Evolutionary conservation across 2,888 invertebrate species (phyloP).

Genomic region (Hydrotaea diabolus): DNA sequence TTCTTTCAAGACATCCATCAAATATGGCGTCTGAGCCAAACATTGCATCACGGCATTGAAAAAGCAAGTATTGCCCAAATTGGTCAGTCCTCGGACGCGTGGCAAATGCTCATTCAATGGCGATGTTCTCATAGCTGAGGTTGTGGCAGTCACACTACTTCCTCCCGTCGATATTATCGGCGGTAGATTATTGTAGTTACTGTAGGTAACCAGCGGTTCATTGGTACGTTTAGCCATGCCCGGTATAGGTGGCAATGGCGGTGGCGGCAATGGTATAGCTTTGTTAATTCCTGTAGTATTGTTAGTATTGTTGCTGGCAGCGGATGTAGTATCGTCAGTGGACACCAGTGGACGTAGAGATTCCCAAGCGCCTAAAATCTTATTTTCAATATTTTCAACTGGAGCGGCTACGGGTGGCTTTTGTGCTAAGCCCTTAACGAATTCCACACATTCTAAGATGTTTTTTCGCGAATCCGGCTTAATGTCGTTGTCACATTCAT

Average conservation of each 20-base stretch:
- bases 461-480: conserved; percentile 84
- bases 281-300: conserved; percentile 54
- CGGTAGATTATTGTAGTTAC: conserved; percentile 46
- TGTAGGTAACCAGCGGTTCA: conserved; percentile 61
- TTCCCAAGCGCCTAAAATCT: conserved; percentile 72
- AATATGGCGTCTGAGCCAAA: conserved; percentile 91
- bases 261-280: conserved; percentile 68
- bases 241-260: conserved; percentile 73
- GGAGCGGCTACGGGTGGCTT: conserved; percentile 68
- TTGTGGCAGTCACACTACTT: conserved; percentile 22
- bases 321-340: conserved; percentile 51
- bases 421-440: conserved; percentile 84
- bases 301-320: conserved; percentile 45
- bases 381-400: conserved; percentile 73
- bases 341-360: conserved; percentile 72
- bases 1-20: conserved; percentile 87
- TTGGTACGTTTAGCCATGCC: conserved; percentile 77
- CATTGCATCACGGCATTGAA: conserved; percentile 98
- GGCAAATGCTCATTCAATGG: conserved; percentile 78
- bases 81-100: conserved; percentile 89
- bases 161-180: conserved; percentile 38
- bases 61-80: conserved; percentile 98
- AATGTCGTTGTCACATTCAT: conserved; percentile 88
- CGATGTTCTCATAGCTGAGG: conserved; percentile 33
- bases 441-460: conserved; percentile 88